These are phyloP conservation scores for Leptoclinus maculatus DNA, from an alignment of 2,797 vertebrate genomes.

Conservation along the genomic window DNA sequence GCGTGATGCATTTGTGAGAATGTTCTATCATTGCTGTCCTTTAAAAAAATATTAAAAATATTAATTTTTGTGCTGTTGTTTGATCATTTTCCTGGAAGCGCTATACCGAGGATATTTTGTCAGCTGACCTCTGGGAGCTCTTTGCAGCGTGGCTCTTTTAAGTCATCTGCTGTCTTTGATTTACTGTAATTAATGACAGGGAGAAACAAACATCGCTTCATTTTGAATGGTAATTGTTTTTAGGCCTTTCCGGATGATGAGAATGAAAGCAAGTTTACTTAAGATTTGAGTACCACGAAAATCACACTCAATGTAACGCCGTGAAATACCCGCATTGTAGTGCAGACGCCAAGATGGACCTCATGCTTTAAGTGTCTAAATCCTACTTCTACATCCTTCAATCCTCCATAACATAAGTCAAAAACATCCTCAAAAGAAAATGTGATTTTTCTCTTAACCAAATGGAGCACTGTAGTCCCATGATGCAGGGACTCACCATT, in stretches of 20 bases:
- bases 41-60: neutral
- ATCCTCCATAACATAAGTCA: neutral
- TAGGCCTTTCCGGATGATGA: constrained; percentile 35
- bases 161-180: constrained; percentile 57
- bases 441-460: neutral
- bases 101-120: constrained; percentile 50
- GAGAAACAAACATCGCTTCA: constrained; percentile 60
- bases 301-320: constrained; percentile 10
- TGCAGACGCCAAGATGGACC: neutral
- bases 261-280: constrained; percentile 37
- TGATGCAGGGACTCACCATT: neutral
- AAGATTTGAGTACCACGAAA: constrained; percentile 29
- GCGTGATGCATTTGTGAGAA: constrained; percentile 38
- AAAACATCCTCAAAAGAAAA: constrained; percentile 13
- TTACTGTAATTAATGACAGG: constrained; percentile 60
- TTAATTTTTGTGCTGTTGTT: neutral
- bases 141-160: constrained; percentile 55
- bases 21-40: constrained; percentile 38
- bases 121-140: constrained; percentile 50
- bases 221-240: constrained; percentile 52
- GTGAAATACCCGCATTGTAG: constrained; percentile 9
- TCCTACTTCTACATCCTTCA: constrained; percentile 9
- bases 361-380: constrained; percentile 11
- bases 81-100: constrained; percentile 43
- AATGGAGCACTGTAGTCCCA: constrained; percentile 6